Conservation (phyloP, 37 sponge, comb jelly and placozoan genomes). For the Ephydatia muelleri region DNA sequence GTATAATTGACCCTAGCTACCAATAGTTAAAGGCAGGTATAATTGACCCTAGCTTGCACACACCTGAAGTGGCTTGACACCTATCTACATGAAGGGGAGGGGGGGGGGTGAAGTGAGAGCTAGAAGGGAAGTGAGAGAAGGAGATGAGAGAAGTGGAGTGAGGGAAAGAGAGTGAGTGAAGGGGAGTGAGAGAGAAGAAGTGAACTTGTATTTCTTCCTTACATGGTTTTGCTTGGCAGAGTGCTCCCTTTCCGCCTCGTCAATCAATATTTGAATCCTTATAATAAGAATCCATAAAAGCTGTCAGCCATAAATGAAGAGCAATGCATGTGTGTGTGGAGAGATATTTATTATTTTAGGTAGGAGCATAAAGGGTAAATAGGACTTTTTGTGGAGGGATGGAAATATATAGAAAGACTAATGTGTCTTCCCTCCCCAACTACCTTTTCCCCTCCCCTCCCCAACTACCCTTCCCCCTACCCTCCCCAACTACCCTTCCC, state of each 20-base stretch:
- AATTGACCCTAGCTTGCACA: constrained; percentile 68
- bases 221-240: constrained; percentile 58
- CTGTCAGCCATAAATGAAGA: no score
- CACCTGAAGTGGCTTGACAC: constrained; percentile 61
- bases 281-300: constrained; percentile 11
- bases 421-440: no score
- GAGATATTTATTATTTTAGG: no score
- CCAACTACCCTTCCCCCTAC: no score
- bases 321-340: no score
- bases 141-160: background rate
- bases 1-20: no score
- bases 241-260: constrained; percentile 74
- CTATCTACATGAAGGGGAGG: constrained; percentile 23
- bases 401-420: no score
- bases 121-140: background rate
- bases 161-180: background rate
- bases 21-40: no score
- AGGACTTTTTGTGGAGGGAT: no score
- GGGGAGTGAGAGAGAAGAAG: background rate
- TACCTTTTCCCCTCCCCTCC: no score
- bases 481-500: no score
- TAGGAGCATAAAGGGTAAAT: no score
- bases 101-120: background rate
- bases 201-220: background rate
- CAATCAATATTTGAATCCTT: constrained; percentile 30